A percentile compares a stretch with the other conserved stretches of the same genome.
Conservation (phyloP, 1,140 invertebrate species). For the Drosophila pachea region DNA sequence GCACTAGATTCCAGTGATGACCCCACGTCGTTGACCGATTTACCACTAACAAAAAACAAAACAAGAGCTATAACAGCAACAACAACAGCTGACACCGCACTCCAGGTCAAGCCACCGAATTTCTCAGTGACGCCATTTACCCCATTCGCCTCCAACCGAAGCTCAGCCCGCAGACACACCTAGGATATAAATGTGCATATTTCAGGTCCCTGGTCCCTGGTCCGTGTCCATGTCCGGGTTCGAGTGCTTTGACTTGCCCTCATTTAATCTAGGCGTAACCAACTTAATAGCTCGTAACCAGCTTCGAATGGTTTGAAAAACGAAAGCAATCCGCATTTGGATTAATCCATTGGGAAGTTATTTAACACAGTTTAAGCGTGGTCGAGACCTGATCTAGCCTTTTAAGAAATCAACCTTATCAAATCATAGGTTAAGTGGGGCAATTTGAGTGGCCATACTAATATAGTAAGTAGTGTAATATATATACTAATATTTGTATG, state of each 20-base stretch:
- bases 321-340: background rate
- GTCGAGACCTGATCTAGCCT: background rate
- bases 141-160: background rate
- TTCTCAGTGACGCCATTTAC: slow-evolving; percentile 22
- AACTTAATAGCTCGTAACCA: too few relatives aligned
- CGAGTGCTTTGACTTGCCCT: background rate
- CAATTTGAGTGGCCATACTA: background rate
- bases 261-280: background rate
- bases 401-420: background rate
- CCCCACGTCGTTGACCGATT: slow-evolving; percentile 42
- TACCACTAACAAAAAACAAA: slow-evolving; percentile 16
- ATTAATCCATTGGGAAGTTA: background rate
- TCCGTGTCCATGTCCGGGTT: background rate
- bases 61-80: slow-evolving; percentile 6
- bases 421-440: background rate
- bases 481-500: too few relatives aligned
- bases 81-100: slow-evolving; percentile 6
- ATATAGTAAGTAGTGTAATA: too few relatives aligned
- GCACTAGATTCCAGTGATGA: slow-evolving; percentile 49
- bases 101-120: slow-evolving; percentile 7
- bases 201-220: background rate
- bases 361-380: background rate
- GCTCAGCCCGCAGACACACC: slow-evolving; percentile 13
- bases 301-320: background rate
- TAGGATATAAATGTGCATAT: slow-evolving; percentile 21